A percentile compares a stretch with the other conserved stretches of the same genome.
Conservation (phyloP, 1,140 invertebrate species). For the Chrysomallon squamiferum region DNA sequence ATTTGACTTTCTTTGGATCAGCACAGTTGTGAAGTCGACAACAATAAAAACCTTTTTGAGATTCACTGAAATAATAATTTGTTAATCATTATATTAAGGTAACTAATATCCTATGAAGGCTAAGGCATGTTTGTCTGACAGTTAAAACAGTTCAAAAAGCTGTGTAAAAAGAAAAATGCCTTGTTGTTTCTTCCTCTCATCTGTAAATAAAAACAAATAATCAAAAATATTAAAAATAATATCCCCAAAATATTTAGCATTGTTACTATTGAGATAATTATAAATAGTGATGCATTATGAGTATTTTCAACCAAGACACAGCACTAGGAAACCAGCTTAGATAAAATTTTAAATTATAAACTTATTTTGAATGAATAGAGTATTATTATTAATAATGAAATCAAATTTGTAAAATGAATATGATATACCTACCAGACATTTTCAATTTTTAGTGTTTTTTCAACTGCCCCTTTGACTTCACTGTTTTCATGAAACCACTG, state of each 20-base stretch:
- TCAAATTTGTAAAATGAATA: no score
- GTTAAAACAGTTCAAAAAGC: no score
- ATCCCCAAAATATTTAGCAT: neutral
- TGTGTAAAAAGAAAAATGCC: no score
- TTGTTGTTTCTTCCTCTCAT: no score
- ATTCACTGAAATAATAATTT: neutral
- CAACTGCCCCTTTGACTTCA: slow-evolving; percentile 17
- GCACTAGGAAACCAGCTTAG: neutral
- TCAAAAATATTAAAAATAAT: no score
- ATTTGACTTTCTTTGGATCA: neutral
- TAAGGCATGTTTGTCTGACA: no score
- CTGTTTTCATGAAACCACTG: slow-evolving; percentile 37
- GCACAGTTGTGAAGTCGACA: slow-evolving; percentile 4
- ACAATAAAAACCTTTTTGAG: neutral
- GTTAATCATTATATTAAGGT: no score
- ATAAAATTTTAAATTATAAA: neutral
- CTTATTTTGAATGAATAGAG: neutral
- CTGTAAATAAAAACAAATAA: no score
- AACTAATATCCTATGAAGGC: no score
- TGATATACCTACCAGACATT: slow-evolving; percentile 28
- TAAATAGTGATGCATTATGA: neutral
- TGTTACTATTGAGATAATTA: neutral
- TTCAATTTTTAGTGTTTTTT: slow-evolving; percentile 17
- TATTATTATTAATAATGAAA: neutral
- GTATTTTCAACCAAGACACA: neutral